Percentiles rank a stretch among this genome's conserved stretches.
phyloP scores from a whole-genome alignment of 2,797 vertebrate genomes.

The Gila robusta region DNA sequence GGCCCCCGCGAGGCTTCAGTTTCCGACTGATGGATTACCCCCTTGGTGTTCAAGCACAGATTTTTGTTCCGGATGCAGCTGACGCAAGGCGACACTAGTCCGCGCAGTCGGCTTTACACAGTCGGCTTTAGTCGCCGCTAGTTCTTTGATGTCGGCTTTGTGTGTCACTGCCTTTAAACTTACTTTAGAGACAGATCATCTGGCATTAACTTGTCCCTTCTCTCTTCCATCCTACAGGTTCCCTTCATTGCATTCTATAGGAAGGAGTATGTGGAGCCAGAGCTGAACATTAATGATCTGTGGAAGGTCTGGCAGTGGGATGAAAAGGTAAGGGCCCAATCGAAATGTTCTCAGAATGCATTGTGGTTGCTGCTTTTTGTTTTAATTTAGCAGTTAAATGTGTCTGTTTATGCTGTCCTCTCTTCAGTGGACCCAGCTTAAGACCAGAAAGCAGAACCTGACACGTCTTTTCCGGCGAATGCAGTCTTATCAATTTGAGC shows the following conservation, averaged over 20 bases:
- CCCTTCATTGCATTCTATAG: constrained; percentile 99
- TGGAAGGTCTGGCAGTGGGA: constrained; percentile 99
- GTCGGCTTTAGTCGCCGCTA: neutral
- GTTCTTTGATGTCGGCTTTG: neutral
- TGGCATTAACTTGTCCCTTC: neutral
- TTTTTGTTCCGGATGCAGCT: neutral
- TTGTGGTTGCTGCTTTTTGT: neutral
- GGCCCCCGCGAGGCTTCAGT: too few relatives aligned
- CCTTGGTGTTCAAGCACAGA: neutral
- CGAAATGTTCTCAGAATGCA: neutral
- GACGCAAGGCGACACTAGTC: neutral
- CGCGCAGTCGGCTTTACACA: neutral
- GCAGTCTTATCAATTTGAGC: constrained; percentile 98
- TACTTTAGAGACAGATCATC: neutral
- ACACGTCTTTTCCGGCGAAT: constrained; percentile 97
- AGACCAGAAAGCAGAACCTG: constrained; percentile 95
- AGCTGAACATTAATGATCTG: constrained; percentile 96
- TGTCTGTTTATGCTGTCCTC: neutral
- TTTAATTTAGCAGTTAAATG: neutral
- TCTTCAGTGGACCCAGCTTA: constrained; percentile 95
- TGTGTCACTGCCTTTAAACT: neutral
- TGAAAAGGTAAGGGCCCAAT: constrained; percentile 88
- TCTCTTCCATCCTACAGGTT: constrained; percentile 78
- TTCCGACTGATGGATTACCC: too few relatives aligned
- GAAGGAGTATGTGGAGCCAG: constrained; percentile 99